These are phyloP conservation scores for Leucoraja ocellata DNA, from an alignment of 2,797 vertebrate species.

Conservation along the genomic window DNA sequence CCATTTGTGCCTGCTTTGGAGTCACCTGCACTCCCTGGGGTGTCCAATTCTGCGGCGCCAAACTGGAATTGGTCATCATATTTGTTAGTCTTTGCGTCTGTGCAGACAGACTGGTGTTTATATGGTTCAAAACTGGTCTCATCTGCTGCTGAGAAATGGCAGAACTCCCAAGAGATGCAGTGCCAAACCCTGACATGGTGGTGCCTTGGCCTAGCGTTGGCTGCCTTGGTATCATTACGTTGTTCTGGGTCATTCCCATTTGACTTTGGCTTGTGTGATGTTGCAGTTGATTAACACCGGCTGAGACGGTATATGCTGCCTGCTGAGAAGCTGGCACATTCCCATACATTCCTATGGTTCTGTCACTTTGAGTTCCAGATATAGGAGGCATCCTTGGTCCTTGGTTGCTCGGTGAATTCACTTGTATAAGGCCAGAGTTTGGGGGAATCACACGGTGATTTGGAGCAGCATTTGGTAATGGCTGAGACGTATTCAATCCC, in stretches of 20 bases:
- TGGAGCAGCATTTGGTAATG: slow-evolving; percentile 64
- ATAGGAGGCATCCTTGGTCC: slow-evolving; percentile 66
- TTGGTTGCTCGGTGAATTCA: slow-evolving; percentile 52
- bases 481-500: slow-evolving; percentile 66
- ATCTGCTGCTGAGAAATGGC: slow-evolving; percentile 54
- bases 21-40: slow-evolving; percentile 57
- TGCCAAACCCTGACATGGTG: slow-evolving; percentile 56
- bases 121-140: slow-evolving; percentile 62
- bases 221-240: slow-evolving; percentile 63
- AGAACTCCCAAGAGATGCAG: slow-evolving; percentile 56
- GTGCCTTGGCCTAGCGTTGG: slow-evolving; percentile 55
- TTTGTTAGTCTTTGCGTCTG: slow-evolving; percentile 66
- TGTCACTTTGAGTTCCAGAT: slow-evolving; percentile 46
- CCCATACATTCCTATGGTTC: slow-evolving; percentile 67
- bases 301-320: slow-evolving; percentile 53
- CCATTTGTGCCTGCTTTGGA: slow-evolving; percentile 52
- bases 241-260: slow-evolving; percentile 66
- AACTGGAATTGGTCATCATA: slow-evolving; percentile 60
- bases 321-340: slow-evolving; percentile 64
- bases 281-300: slow-evolving; percentile 63
- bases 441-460: slow-evolving; percentile 67
- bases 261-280: slow-evolving; percentile 68
- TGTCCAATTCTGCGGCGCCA: slow-evolving; percentile 63
- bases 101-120: slow-evolving; percentile 54
- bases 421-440: slow-evolving; percentile 64